phyloP scores from a whole-genome alignment of 2,113 vertebrate genomes.

The Polypterus senegalus region DNA sequence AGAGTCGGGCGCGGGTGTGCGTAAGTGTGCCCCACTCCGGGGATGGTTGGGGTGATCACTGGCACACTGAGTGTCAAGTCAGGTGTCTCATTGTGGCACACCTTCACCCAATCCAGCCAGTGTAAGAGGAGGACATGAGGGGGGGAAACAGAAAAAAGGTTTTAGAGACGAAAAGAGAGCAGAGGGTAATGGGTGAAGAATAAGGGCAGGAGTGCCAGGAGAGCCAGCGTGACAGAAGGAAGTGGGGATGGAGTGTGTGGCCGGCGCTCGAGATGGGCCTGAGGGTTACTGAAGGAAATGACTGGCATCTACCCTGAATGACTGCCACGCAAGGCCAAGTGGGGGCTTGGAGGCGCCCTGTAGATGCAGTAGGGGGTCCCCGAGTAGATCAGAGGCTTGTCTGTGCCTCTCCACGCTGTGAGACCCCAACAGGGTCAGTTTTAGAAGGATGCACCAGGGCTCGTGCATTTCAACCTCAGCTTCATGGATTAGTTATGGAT shows the following conservation, averaged over 20 bases:
- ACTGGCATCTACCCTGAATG: too few species aligned
- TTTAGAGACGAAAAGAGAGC: slow-evolving; percentile 14
- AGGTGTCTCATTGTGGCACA: not conserved
- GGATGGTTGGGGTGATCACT: not conserved
- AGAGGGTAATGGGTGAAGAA: not conserved
- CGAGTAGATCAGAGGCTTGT: too few species aligned
- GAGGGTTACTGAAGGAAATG: too few species aligned
- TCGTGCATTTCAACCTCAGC: too few species aligned
- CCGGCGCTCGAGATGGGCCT: too few species aligned
- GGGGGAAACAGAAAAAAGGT: not conserved
- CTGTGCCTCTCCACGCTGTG: too few species aligned
- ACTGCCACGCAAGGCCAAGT: too few species aligned
- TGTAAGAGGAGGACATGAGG: not conserved
- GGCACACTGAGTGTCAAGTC: not conserved
- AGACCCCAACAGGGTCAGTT: too few species aligned
- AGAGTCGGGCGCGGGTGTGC: not conserved
- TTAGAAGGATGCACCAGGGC: too few species aligned
- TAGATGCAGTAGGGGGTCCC: too few species aligned
- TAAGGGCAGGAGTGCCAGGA: slow-evolving; percentile 1
- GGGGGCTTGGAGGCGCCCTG: too few species aligned
- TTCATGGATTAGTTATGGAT: too few species aligned
- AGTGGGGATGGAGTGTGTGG: not conserved
- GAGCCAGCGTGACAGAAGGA: not conserved
- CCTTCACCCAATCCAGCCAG: not conserved
- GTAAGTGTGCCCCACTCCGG: slow-evolving; percentile 14